Evolutionary conservation across 2,113 vertebrate species (phyloP).

Genomic region (Pogona vitticeps): DNA sequence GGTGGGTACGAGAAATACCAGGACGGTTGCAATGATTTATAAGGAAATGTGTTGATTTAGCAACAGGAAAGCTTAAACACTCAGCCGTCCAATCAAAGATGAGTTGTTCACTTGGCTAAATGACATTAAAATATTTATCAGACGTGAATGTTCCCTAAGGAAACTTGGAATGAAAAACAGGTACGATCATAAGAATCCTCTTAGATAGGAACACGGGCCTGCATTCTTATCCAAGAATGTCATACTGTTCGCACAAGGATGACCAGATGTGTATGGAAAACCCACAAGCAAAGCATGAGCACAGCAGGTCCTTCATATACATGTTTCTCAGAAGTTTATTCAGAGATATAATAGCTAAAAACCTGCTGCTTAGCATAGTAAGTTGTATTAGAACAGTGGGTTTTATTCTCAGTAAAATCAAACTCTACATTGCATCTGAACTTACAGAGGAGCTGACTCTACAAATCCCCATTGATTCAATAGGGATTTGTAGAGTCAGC

Average conservation of each 20-base stretch:
- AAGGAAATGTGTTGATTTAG: background rate
- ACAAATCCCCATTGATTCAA: no score
- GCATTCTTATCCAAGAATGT: no score
- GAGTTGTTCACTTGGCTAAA: slow-evolving; percentile 19
- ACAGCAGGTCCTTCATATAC: background rate
- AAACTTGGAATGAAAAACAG: slow-evolving; percentile 8
- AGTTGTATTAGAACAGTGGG: no score
- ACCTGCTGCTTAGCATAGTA: no score
- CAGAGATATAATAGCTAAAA: background rate
- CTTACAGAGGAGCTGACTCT: no score
- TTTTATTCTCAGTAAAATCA: no score
- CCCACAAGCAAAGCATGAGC: background rate
- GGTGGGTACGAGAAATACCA: slow-evolving; percentile 10
- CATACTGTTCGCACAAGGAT: no score
- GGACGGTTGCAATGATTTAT: slow-evolving; percentile 28
- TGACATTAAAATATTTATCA: slow-evolving; percentile 24
- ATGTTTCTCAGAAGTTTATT: background rate
- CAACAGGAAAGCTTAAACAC: slow-evolving; percentile 23
- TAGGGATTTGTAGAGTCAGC: no score
- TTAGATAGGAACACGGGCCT: background rate
- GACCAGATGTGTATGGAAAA: no score
- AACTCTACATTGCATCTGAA: no score
- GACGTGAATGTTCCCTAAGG: slow-evolving; percentile 14
- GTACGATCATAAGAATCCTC: background rate
- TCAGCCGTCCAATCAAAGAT: slow-evolving; percentile 10